Evolutionary conservation across 2,797 vertebrate genomes (phyloP).

Genomic region (Rachycentron canadum): DNA sequence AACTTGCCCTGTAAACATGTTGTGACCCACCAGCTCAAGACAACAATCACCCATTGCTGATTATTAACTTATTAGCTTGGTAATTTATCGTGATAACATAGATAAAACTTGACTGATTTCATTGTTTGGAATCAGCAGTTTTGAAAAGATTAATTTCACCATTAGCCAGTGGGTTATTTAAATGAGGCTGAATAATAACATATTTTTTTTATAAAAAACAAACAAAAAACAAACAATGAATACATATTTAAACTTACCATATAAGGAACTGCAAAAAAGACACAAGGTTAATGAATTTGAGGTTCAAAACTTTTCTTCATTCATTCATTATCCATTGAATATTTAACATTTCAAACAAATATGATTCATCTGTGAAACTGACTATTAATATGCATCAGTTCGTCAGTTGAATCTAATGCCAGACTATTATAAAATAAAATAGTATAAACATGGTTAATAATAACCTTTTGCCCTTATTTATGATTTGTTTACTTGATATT

Average conservation of each 20-base stretch:
- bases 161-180: not conserved
- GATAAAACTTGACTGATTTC: not conserved
- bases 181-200: not conserved
- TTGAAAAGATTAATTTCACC: not conserved
- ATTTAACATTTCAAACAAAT: not conserved
- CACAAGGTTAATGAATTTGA: not conserved
- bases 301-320: not conserved
- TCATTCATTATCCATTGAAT: not conserved
- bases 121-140: not conserved
- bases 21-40: not conserved
- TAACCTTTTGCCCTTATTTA: not conserved
- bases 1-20: not conserved
- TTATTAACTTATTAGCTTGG: not conserved
- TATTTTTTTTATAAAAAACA: not conserved
- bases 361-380: not conserved
- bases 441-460: not conserved
- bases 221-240: not conserved
- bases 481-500: not conserved
- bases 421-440: not conserved
- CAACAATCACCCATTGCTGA: not conserved
- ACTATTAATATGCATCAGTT: not conserved
- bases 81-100: not conserved
- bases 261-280: slow-evolving; percentile 28
- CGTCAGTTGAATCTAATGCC: not conserved
- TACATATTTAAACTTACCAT: slow-evolving; percentile 39